A percentile compares a stretch with the other conserved stretches of the same genome.
phyloP scores from a whole-genome alignment of 2,797 vertebrate genomes.

The Cynopterus sphinx region DNA sequence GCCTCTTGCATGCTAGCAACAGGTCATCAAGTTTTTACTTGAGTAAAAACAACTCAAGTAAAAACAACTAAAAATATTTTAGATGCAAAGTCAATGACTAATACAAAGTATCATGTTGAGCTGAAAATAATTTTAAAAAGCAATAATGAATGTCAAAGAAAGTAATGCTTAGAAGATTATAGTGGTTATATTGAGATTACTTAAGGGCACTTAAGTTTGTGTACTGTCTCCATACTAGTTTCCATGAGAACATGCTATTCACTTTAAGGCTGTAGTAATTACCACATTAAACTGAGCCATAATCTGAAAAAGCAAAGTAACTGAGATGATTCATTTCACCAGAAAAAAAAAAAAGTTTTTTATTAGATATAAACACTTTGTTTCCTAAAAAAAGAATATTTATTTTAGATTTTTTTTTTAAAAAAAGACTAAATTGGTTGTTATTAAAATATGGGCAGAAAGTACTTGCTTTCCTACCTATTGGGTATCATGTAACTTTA shows the following conservation, averaged over 20 bases:
- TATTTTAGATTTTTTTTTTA: conserved; percentile 38
- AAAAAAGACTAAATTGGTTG: not conserved
- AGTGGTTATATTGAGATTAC: not conserved
- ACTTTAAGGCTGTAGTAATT: not conserved
- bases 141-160: not conserved
- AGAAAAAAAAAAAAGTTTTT: not conserved
- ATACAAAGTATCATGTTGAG: not conserved
- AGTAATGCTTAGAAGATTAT: not conserved
- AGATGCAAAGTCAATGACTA: not conserved
- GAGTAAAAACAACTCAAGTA: not conserved
- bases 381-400: conserved; percentile 38
- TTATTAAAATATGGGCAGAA: conserved; percentile 28
- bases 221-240: not conserved
- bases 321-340: conserved; percentile 5
- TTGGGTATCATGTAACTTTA: conserved; percentile 38
- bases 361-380: conserved; percentile 27
- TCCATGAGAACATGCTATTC: not conserved
- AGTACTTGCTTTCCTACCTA: not conserved
- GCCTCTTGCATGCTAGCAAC: conserved; percentile 49
- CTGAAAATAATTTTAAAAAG: conserved; percentile 33
- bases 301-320: conserved; percentile 49
- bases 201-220: not conserved
- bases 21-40: conserved; percentile 56
- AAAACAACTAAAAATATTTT: not conserved
- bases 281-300: not conserved